These are phyloP conservation scores for Plutomurus gul DNA, from an alignment of 1,140 invertebrate genomes.

Conservation along the genomic window DNA sequence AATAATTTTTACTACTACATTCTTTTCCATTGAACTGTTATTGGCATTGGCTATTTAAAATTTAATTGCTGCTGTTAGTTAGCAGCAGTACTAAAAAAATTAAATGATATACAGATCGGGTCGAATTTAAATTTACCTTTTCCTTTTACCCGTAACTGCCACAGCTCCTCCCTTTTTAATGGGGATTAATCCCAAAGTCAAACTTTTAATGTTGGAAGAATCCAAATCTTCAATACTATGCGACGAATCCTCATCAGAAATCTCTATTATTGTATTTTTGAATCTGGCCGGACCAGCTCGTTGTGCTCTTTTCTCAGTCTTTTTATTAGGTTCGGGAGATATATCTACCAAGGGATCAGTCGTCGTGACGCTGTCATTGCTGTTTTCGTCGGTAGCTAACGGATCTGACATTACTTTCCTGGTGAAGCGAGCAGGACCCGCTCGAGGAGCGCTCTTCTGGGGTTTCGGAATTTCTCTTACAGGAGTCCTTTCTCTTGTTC, in stretches of 20 bases:
- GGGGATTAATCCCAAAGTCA: neutral
- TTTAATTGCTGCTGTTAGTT: too few species aligned
- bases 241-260: neutral
- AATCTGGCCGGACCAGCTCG: neutral
- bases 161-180: neutral
- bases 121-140: neutral
- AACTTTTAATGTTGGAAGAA: neutral
- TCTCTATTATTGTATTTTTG: neutral
- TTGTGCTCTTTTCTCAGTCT: neutral
- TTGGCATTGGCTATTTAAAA: too few species aligned
- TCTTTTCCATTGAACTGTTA: too few species aligned
- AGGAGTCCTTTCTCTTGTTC: neutral
- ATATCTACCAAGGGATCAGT: neutral
- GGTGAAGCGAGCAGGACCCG: neutral
- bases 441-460: neutral
- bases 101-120: too few species aligned
- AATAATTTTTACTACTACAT: too few species aligned
- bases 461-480: neutral
- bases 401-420: neutral
- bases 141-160: neutral
- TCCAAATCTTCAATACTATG: neutral
- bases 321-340: neutral
- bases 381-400: too few species aligned
- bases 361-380: neutral
- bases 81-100: too few species aligned